phyloP scores from a whole-genome alignment of 1,140 invertebrate species.

The Andrena cerasifolii region DNA sequence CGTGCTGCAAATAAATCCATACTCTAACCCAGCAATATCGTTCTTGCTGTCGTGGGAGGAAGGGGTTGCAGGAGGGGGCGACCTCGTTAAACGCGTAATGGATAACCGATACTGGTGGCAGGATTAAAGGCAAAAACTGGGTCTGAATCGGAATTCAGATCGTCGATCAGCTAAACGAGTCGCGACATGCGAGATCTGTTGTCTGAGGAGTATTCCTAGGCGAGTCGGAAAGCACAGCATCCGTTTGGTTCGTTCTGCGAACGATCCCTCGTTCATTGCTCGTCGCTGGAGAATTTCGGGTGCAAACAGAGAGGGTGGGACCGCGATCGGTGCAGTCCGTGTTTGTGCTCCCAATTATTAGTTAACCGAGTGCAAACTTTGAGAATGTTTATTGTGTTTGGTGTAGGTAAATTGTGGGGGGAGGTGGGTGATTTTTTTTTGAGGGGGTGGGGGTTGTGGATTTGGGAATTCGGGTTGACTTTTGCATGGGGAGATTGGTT shows the following conservation, averaged over 20 bases:
- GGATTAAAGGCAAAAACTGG: constrained; percentile 31
- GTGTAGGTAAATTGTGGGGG: too few relatives aligned
- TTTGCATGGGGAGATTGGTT: too few relatives aligned
- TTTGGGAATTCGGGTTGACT: too few relatives aligned
- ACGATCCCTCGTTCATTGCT: not conserved
- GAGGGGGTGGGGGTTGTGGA: too few relatives aligned
- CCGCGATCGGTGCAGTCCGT: too few relatives aligned
- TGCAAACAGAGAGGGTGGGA: too few relatives aligned
- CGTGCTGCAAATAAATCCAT: constrained; percentile 47
- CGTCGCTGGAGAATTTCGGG: too few relatives aligned
- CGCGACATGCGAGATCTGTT: not conserved
- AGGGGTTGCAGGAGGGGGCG: too few relatives aligned
- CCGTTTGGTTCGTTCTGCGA: not conserved
- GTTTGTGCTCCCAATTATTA: too few relatives aligned
- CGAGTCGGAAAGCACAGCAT: not conserved
- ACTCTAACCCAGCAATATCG: constrained; percentile 49
- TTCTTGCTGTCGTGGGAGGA: constrained; percentile 52
- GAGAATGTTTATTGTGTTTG: too few relatives aligned
- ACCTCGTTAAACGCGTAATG: constrained; percentile 57
- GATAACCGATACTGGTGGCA: constrained; percentile 38
- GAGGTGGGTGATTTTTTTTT: too few relatives aligned
- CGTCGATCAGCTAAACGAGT: constrained; percentile 45
- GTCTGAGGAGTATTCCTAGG: not conserved
- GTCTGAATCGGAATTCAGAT: constrained; percentile 45
- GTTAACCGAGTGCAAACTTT: too few relatives aligned